Evolutionary conservation across 2,113 vertebrate genomes (phyloP).

Genomic region (Melanocharis versteri): DNA sequence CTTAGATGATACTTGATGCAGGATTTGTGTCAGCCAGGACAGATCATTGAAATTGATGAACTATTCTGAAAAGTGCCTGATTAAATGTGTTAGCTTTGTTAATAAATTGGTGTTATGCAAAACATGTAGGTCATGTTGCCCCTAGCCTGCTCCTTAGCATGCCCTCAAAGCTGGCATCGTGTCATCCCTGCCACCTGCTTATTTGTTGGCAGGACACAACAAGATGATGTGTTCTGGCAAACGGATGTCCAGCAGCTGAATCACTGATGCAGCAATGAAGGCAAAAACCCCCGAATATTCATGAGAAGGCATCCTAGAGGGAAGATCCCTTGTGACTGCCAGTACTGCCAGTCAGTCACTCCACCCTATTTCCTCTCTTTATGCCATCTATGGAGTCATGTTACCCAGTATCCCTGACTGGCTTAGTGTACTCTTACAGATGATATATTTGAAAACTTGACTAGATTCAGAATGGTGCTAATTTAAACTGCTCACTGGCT

Average conservation of each 20-base stretch:
- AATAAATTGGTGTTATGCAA: not conserved
- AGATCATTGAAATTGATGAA: not conserved
- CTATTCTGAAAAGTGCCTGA: not conserved
- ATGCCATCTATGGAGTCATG: not conserved
- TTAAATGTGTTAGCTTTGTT: not conserved
- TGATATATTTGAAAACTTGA: not conserved
- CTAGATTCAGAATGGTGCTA: not conserved
- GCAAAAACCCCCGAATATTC: not conserved
- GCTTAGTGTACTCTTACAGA: not conserved
- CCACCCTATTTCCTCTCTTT: not conserved
- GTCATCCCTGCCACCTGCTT: slow-evolving; percentile 11
- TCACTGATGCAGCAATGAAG: not conserved
- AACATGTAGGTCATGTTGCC: not conserved
- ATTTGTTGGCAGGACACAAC: not conserved
- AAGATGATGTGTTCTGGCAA: slow-evolving; percentile 24
- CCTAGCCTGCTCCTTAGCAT: not conserved
- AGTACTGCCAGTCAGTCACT: not conserved
- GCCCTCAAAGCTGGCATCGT: not conserved
- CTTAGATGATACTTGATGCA: not conserved
- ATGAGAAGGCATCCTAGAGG: not conserved
- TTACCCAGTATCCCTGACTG: not conserved
- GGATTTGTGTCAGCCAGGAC: not conserved
- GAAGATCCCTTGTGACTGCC: not conserved
- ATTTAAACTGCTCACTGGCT: not conserved
- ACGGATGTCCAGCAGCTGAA: not conserved